phyloP scores from a whole-genome alignment of 2,888 invertebrate genomes.

The Ormyrus pomaceus region DNA sequence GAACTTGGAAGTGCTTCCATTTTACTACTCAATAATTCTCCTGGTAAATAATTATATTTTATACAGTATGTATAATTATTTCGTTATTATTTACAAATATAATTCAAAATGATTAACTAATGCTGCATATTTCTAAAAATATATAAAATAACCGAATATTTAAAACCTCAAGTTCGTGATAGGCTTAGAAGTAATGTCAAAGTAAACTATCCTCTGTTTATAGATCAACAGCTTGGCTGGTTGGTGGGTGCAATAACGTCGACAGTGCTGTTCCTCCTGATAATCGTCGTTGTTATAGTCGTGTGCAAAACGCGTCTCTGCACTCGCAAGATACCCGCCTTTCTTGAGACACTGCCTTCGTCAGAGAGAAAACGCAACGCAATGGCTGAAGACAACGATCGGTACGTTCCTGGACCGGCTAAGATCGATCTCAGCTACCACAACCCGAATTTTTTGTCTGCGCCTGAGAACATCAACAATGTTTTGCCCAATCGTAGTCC shows the following conservation, averaged over 20 bases:
- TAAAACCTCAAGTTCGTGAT: too few species aligned
- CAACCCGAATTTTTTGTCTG: constrained; percentile 50
- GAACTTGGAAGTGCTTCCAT: constrained; percentile 69
- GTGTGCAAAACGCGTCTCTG: constrained; percentile 69
- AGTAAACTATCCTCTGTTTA: constrained; percentile 26
- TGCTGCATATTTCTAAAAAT: background rate
- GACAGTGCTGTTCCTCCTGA: constrained; percentile 68
- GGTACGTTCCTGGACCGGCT: background rate
- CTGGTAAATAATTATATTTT: constrained; percentile 61
- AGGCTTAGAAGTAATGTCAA: too few species aligned
- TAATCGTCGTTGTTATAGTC: constrained; percentile 69
- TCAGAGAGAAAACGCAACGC: constrained; percentile 4
- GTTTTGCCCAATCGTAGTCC: constrained; percentile 67
- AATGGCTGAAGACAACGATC: background rate
- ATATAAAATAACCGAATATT: background rate
- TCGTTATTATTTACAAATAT: background rate
- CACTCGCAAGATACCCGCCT: constrained; percentile 60
- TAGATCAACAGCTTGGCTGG: constrained; percentile 71
- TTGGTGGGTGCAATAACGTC: constrained; percentile 72
- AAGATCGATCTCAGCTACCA: constrained; percentile 49
- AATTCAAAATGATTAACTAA: background rate
- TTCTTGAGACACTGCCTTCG: constrained; percentile 65
- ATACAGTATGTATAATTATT: background rate
- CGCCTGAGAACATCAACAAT: constrained; percentile 38
- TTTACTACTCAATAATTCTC: constrained; percentile 65